Conservation (phyloP, 2,888 invertebrate genomes). For the Syritta pipiens region DNA sequence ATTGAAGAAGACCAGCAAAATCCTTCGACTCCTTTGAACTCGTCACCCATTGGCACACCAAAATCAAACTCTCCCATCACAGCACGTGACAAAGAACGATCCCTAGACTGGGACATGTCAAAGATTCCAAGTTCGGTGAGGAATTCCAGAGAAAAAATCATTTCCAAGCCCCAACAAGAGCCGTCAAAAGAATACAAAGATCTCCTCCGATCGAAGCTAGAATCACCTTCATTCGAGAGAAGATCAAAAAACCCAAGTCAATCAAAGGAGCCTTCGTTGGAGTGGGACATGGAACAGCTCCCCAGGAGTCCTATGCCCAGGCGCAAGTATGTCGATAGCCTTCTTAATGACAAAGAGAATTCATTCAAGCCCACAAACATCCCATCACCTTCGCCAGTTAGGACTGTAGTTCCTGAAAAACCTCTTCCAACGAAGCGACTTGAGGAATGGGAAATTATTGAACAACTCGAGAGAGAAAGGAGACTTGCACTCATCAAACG, state of each 20-base stretch:
- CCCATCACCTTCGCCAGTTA: neutral
- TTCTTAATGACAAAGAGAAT: conserved; percentile 19
- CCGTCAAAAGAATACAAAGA: conserved; percentile 47
- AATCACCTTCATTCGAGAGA: conserved; percentile 37
- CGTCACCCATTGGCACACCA: neutral
- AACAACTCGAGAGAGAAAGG: conserved; percentile 76
- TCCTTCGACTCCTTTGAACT: too few relatives aligned
- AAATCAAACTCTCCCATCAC: conserved; percentile 24
- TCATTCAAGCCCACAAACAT: conserved; percentile 1
- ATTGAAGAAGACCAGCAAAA: too few relatives aligned
- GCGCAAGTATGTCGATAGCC: conserved; percentile 24
- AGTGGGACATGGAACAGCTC: conserved; percentile 76
- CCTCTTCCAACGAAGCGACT: conserved; percentile 34
- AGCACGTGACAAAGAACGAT: conserved; percentile 70
- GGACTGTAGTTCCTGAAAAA: neutral
- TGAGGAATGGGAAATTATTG: conserved; percentile 73
- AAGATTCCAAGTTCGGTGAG: conserved; percentile 66
- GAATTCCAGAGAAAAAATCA: conserved; percentile 26
- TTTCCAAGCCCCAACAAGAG: neutral
- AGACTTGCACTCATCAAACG: conserved; percentile 75
- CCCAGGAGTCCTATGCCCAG: conserved; percentile 75
- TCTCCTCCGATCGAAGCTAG: conserved; percentile 31
- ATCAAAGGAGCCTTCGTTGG: conserved; percentile 64
- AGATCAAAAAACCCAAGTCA: conserved; percentile 7
- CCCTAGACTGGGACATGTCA: conserved; percentile 74